Base-by-base conservation (phyloP, 2,888 invertebrate genomes). In the Zygothrica quintamaculata region DNA sequence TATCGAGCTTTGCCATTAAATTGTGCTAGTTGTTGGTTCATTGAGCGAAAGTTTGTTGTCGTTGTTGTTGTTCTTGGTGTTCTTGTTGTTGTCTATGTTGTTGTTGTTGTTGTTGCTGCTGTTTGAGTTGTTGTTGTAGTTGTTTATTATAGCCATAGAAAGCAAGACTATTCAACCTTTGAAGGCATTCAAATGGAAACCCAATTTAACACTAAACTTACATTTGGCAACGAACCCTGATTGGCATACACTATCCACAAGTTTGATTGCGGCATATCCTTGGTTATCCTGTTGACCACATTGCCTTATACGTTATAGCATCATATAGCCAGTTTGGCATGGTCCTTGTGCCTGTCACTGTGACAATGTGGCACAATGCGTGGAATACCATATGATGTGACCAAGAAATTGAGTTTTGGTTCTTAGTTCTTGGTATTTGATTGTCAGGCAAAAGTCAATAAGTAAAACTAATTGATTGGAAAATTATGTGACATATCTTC, bases 381-480 rank as follows among this genome's bases (percentile, higher is more conserved):
- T 51, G 59, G 1, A 22, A 22, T 22, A 22, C 18, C 34, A 57
- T 33, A 56, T 55, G 56, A 62, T 56, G 40, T 61, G 13, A 1
- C 7, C 36, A 26, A 59, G 55, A 56, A 65, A 62, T 65, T 58
- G 56, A 60, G 64, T 53, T 66, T 60, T 43, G 47, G 42, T 12
- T 31, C 44, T 37, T 16, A n/a, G n/a, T n/a, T 40, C 47, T 42
- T 43, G 47, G n/a, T n/a, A n/a, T n/a, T n/a, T n/a, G n/a, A n/a
- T 56, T 29, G 53, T 26, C 53, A 36, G 40, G 39, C 56, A 29
- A 52, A 67, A 68, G 57, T 58, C 71, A 77, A 62, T 71, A 40
- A 33, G 36, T n/a, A 50, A 60, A 68, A 36, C 55, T 65, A 84
- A 84, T 81, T 77, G 68, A 69, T 81, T 74, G 57, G 44, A 62